Conservation (phyloP, 1,140 invertebrate species). For the Probaryconus sp. region DNA sequence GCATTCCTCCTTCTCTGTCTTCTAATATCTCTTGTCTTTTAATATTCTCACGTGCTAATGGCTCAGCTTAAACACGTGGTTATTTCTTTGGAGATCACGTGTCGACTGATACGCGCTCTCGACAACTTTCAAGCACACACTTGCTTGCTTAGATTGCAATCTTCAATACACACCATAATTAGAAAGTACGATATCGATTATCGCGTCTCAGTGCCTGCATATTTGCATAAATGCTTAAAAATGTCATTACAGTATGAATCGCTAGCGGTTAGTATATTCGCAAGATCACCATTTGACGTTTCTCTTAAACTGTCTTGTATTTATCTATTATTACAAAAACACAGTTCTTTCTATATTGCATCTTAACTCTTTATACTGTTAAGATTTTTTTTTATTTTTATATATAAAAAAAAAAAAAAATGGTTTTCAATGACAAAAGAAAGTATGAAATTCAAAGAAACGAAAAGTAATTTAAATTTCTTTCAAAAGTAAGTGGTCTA, state of each 20-base stretch:
- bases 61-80: slow-evolving; percentile 30
- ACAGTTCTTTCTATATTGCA: no score
- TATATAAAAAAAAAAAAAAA: no score
- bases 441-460: no score
- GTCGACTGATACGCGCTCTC: slow-evolving; percentile 36
- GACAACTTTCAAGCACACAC: slow-evolving; percentile 50
- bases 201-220: slow-evolving; percentile 11
- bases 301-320: background rate
- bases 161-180: slow-evolving; percentile 39
- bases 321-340: no score
- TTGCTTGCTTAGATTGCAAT: slow-evolving; percentile 15
- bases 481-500: no score
- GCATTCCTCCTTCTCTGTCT: no score
- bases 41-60: slow-evolving; percentile 40
- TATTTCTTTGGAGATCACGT: slow-evolving; percentile 38
- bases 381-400: no score
- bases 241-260: no score
- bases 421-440: no score
- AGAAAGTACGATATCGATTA: slow-evolving; percentile 54
- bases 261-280: background rate
- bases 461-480: no score
- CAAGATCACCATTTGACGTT: slow-evolving; percentile 1
- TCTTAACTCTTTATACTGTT: no score
- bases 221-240: slow-evolving; percentile 29
- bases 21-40: background rate